These are phyloP conservation scores for Nebria brevicollis DNA, from an alignment of 2,888 invertebrate species.

Conservation along the genomic window DNA sequence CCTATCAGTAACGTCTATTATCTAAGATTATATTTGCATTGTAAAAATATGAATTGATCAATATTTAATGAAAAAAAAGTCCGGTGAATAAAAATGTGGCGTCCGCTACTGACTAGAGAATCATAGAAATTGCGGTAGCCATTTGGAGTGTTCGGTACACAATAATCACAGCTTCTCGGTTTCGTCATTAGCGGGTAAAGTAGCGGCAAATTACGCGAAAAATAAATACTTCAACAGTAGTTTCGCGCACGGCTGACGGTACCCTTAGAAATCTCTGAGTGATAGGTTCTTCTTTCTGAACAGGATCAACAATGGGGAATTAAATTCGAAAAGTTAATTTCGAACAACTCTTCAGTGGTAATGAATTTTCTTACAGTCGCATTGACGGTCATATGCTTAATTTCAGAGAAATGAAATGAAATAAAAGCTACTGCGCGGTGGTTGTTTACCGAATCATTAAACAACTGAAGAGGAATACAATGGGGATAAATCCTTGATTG, in stretches of 20 bases:
- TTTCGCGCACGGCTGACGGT: slow-evolving; percentile 1
- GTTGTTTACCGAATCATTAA: background rate
- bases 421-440: background rate
- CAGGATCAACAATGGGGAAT: slow-evolving; percentile 14
- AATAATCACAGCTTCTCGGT: slow-evolving; percentile 28
- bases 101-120: slow-evolving; percentile 6
- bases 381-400: background rate
- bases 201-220: slow-evolving; percentile 37
- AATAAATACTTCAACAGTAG: slow-evolving; percentile 39
- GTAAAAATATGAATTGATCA: too few relatives aligned
- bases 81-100: background rate
- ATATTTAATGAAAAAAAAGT: background rate
- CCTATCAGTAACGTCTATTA: too few relatives aligned
- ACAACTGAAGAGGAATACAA: background rate
- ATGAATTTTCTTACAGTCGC: background rate
- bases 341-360: background rate
- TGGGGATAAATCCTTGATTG: background rate
- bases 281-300: background rate
- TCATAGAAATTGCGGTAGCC: slow-evolving; percentile 12
- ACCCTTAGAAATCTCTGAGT: background rate
- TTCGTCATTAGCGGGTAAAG: slow-evolving; percentile 29
- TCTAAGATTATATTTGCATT: too few relatives aligned
- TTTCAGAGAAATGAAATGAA: background rate
- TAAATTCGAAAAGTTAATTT: slow-evolving; percentile 15
- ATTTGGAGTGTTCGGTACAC: slow-evolving; percentile 43